Percentiles rank a stretch among this genome's conserved stretches.
These are phyloP conservation scores for Apaloderma vittatum DNA, from an alignment of 2,113 vertebrate genomes.

Conservation along the genomic window DNA sequence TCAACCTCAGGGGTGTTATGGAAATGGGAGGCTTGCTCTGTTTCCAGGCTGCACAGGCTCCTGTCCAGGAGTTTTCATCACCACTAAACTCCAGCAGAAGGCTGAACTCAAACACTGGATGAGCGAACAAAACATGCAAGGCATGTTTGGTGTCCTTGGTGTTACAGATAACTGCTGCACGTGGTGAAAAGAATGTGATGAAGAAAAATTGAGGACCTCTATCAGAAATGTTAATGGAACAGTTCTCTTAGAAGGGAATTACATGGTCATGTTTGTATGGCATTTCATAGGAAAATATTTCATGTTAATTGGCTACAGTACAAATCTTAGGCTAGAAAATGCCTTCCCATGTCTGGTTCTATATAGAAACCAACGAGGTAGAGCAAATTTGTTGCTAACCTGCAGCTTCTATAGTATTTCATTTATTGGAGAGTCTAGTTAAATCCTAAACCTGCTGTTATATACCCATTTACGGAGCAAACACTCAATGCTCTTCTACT, in stretches of 20 bases:
- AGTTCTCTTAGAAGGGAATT: conserved; percentile 41
- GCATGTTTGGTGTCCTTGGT: background rate
- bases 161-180: background rate
- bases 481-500: conserved; percentile 48
- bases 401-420: conserved; percentile 45
- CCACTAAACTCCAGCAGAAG: background rate
- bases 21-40: background rate
- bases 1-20: fast-evolving
- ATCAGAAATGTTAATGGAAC: conserved; percentile 46
- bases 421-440: conserved; percentile 46
- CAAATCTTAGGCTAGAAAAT: conserved; percentile 20
- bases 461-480: conserved; percentile 45
- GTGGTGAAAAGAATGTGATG: background rate
- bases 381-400: conserved; percentile 33
- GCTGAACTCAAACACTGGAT: background rate
- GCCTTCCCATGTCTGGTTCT: conserved; percentile 1
- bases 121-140: fast-evolving
- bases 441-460: conserved; percentile 62
- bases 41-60: background rate
- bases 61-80: background rate
- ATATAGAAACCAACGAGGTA: conserved; percentile 22
- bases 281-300: conserved; percentile 42
- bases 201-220: background rate
- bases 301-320: conserved; percentile 21
- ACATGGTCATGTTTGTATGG: conserved; percentile 37